Conservation (phyloP, 1,140 invertebrate species). For the Saccostrea glomerata region DNA sequence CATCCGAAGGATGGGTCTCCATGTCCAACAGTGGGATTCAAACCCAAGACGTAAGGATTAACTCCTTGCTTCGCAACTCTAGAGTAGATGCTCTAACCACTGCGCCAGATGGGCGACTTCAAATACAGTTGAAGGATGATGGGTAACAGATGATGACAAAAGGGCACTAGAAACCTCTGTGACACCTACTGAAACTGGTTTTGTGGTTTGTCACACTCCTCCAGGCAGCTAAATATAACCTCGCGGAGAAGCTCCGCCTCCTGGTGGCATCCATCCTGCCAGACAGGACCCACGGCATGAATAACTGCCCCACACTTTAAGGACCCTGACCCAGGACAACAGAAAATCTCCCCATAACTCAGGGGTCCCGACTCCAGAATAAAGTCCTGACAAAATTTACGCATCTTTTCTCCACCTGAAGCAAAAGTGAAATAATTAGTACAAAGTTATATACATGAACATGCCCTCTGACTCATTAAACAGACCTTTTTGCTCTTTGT, state of each 20-base stretch:
- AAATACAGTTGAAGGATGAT: too few species aligned
- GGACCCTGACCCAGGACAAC: constrained; percentile 43
- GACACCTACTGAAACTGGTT: background rate
- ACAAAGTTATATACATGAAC: background rate
- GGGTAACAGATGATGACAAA: too few species aligned
- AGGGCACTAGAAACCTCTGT: too few species aligned
- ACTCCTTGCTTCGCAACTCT: too few species aligned
- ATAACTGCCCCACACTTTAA: constrained; percentile 56
- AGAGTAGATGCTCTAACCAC: too few species aligned
- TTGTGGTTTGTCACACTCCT: background rate
- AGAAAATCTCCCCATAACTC: constrained; percentile 50
- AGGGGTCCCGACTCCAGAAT: constrained; percentile 36
- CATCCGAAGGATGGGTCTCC: too few species aligned
- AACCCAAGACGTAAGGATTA: too few species aligned
- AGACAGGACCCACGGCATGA: constrained; percentile 64
- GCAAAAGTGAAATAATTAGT: background rate
- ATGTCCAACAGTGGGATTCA: too few species aligned
- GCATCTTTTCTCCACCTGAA: constrained; percentile 57
- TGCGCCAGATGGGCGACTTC: too few species aligned
- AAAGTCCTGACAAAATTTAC: constrained; percentile 49
- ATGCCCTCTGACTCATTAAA: too few species aligned
- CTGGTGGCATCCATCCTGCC: constrained; percentile 49
- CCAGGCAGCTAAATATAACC: constrained; percentile 45
- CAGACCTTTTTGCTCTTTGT: too few species aligned
- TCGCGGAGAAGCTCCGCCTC: constrained; percentile 47